Conservation (phyloP, 92 coral and sea anemone genomes). For the Montipora capitata region DNA sequence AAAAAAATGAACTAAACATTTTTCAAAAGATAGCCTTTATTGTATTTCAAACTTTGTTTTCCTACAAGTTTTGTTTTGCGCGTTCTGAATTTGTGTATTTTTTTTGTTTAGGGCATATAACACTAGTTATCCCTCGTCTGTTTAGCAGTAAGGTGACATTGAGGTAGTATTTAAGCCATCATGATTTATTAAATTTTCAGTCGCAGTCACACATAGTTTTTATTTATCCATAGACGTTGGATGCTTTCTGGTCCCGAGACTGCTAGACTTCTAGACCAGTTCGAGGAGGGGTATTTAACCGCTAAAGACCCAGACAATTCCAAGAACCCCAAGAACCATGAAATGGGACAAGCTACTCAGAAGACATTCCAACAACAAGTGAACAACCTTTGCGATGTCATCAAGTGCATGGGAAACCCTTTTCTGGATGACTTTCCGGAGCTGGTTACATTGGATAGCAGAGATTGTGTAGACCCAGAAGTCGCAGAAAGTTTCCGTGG, state of each 20-base stretch:
- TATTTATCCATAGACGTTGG: slow-evolving; percentile 52
- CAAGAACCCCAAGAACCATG: slow-evolving; percentile 49
- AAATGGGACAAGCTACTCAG: slow-evolving; percentile 60
- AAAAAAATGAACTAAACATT: slow-evolving; percentile 4
- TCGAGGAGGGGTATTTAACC: slow-evolving; percentile 37
- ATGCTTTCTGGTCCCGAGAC: slow-evolving; percentile 71
- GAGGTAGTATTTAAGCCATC: background rate
- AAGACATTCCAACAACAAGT: slow-evolving; percentile 54
- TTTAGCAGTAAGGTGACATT: background rate
- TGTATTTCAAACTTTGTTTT: background rate
- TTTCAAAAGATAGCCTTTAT: background rate
- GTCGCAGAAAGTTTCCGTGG: slow-evolving; percentile 17
- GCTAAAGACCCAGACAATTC: slow-evolving; percentile 55
- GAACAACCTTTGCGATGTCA: slow-evolving; percentile 31
- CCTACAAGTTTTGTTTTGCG: slow-evolving; percentile 12
- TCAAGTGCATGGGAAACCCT: slow-evolving; percentile 71
- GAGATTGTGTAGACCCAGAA: slow-evolving; percentile 54
- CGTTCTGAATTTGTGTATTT: background rate
- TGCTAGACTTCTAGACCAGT: slow-evolving; percentile 47
- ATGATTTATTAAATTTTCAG: background rate
- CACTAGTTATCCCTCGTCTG: slow-evolving; percentile 1
- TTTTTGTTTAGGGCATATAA: background rate
- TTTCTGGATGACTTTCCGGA: slow-evolving; percentile 74
- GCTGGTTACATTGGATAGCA: slow-evolving; percentile 58
- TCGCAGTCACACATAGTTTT: background rate